Conservation (phyloP, 2,797 vertebrate species). For the Aphelocoma californica region DNA sequence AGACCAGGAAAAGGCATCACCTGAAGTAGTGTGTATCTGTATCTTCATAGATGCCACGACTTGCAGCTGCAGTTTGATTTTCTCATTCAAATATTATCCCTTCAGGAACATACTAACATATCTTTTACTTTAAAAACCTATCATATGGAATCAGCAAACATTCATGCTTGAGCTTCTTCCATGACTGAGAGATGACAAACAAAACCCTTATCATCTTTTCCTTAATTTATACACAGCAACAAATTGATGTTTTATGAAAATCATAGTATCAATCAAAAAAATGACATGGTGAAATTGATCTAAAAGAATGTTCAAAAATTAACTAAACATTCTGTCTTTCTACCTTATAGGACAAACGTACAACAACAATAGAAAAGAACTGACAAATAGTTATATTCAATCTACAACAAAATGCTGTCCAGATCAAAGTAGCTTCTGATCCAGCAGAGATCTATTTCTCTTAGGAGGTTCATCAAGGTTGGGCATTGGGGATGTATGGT, state of each 20-base stretch:
- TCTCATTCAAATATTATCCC: background rate
- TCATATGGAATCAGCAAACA: background rate
- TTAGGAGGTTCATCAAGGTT: background rate
- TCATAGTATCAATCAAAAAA: background rate
- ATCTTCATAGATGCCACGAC: accelerated
- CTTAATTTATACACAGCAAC: background rate
- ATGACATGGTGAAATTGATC: background rate
- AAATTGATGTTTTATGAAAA: background rate
- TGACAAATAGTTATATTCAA: background rate
- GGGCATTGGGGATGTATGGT: background rate
- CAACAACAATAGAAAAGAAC: background rate
- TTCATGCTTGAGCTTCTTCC: background rate
- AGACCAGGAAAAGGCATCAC: too few species aligned
- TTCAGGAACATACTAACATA: background rate
- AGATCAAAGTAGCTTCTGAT: background rate
- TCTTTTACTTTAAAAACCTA: background rate
- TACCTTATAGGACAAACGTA: background rate
- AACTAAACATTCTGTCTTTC: background rate
- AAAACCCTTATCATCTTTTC: background rate
- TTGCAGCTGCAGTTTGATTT: background rate
- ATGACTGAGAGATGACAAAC: background rate
- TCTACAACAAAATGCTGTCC: background rate
- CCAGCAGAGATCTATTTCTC: background rate
- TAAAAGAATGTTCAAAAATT: background rate
- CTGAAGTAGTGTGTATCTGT: background rate